These are phyloP conservation scores for Nannoperca obscura DNA, from an alignment of 2,797 vertebrate genomes.

Conservation along the genomic window DNA sequence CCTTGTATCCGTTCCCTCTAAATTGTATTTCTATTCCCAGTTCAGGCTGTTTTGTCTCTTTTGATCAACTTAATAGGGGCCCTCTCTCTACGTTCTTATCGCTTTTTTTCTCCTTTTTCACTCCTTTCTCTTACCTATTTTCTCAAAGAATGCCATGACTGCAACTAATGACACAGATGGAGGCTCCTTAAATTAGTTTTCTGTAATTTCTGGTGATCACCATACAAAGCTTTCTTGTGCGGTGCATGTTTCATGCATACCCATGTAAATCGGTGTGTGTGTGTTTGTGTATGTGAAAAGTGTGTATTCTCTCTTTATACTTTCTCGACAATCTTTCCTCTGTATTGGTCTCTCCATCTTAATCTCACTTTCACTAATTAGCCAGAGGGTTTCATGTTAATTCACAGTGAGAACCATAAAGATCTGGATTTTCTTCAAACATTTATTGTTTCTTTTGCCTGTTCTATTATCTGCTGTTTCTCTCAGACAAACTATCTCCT, in stretches of 20 bases:
- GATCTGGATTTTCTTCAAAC: slow-evolving; percentile 39
- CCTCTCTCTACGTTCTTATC: slow-evolving; percentile 27
- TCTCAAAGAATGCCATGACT: slow-evolving; percentile 24
- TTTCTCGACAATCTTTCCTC: not conserved
- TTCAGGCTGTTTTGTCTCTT: slow-evolving; percentile 64
- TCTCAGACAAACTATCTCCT: slow-evolving; percentile 19
- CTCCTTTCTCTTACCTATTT: slow-evolving; percentile 15
- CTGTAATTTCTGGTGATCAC: slow-evolving; percentile 60
- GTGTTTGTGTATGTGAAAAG: not conserved
- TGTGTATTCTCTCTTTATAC: not conserved
- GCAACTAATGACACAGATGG: slow-evolving; percentile 55
- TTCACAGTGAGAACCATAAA: slow-evolving; percentile 27
- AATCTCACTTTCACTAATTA: slow-evolving; percentile 42
- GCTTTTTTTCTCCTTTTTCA: not conserved
- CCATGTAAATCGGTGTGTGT: not conserved
- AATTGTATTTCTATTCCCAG: slow-evolving; percentile 52
- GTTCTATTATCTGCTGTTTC: slow-evolving; percentile 40
- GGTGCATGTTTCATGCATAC: not conserved
- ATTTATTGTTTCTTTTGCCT: slow-evolving; percentile 33
- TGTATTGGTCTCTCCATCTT: slow-evolving; percentile 3
- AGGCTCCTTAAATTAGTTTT: slow-evolving; percentile 49
- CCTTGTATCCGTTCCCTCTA: slow-evolving; percentile 30
- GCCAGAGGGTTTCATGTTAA: slow-evolving; percentile 30
- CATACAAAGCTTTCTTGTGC: slow-evolving; percentile 15
- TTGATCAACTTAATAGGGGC: slow-evolving; percentile 61